Percentiles rank a stretch among this genome's conserved stretches.
phyloP scores from a whole-genome alignment of 2,888 invertebrate species.

The Thumatha senex region DNA sequence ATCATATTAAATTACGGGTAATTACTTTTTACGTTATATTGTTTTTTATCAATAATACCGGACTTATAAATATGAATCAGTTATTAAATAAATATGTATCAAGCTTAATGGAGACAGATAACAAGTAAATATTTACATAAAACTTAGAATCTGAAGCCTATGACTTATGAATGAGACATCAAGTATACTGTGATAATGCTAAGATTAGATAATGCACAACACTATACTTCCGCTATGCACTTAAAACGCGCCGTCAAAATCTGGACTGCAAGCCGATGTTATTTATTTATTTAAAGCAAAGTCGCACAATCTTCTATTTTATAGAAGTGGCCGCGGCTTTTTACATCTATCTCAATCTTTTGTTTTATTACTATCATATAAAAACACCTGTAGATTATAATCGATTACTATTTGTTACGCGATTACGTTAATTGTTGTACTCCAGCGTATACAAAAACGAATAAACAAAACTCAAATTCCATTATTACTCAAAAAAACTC shows the following conservation, averaged over 20 bases:
- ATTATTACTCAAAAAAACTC: background rate
- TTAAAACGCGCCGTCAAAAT: slow-evolving; percentile 6
- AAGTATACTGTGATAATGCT: slow-evolving; percentile 7
- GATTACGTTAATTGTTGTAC: slow-evolving; percentile 20
- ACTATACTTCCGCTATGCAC: slow-evolving; percentile 26
- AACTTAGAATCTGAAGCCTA: slow-evolving; percentile 1
- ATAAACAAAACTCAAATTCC: slow-evolving; percentile 7
- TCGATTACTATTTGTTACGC: slow-evolving; percentile 15
- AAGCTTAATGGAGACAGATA: background rate
- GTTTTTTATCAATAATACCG: background rate
- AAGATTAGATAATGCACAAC: background rate
- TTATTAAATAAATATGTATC: background rate
- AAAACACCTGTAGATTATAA: slow-evolving; percentile 38
- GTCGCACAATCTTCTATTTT: slow-evolving; percentile 23
- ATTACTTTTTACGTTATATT: slow-evolving; percentile 2
- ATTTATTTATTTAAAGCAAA: slow-evolving; percentile 24
- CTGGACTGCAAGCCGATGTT: slow-evolving; percentile 9
- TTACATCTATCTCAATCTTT: slow-evolving; percentile 26
- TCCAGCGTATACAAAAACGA: slow-evolving; percentile 7
- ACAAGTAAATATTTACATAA: background rate
- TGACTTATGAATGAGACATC: background rate
- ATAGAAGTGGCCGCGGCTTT: slow-evolving; percentile 14
- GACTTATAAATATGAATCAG: background rate
- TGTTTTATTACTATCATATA: slow-evolving; percentile 32
- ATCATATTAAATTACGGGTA: slow-evolving; percentile 6